phyloP scores from a whole-genome alignment of 2,888 invertebrate genomes.

The Andricus quercusramuli region DNA sequence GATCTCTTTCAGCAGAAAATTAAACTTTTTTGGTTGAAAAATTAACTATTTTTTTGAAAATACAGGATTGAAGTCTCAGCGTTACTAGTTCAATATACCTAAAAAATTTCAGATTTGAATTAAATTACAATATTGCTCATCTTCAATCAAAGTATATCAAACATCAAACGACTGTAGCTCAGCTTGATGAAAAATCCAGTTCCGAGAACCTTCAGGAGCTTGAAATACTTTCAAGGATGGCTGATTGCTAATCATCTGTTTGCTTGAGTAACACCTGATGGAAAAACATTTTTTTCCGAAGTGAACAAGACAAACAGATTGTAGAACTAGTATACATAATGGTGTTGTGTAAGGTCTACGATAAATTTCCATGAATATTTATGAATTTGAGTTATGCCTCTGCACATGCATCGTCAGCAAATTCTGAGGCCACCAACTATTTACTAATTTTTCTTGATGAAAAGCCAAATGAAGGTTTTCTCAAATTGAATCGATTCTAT shows the following conservation, averaged over 20 bases:
- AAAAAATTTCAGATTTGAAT: no score
- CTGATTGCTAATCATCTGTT: constrained; percentile 13
- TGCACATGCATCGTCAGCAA: not conserved
- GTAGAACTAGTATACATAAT: constrained; percentile 4
- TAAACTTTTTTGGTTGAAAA: no score
- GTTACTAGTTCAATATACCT: no score
- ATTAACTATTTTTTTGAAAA: no score
- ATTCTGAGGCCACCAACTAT: not conserved
- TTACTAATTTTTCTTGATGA: not conserved
- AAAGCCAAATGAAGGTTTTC: not conserved
- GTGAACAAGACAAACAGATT: not conserved
- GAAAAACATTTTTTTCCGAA: not conserved
- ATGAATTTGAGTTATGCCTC: not conserved
- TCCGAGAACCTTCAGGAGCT: not conserved
- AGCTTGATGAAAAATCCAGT: not conserved
- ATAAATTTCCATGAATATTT: not conserved
- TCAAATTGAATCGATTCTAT: not conserved
- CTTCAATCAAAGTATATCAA: no score
- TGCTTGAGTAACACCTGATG: not conserved
- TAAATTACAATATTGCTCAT: no score
- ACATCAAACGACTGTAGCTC: not conserved
- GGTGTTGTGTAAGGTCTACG: not conserved
- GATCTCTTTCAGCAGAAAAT: no score
- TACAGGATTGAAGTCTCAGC: no score
- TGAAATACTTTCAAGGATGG: constrained; percentile 20